Conservation (phyloP, 2,797 vertebrate genomes). For the Chelon labrosus region DNA sequence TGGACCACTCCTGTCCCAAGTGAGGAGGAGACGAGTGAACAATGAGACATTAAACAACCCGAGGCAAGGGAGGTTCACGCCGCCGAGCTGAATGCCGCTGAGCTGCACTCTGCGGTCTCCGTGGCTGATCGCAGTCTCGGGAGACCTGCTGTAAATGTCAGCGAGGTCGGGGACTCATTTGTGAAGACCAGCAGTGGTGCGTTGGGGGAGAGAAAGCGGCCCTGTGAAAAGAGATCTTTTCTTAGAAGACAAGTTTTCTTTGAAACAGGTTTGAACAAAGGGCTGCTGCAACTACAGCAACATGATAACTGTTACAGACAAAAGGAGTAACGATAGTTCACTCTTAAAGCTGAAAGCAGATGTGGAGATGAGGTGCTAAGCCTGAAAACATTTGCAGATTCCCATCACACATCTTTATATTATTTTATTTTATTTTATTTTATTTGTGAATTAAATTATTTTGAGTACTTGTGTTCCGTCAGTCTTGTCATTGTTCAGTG, state of each 20-base stretch:
- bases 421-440: slow-evolving; percentile 10
- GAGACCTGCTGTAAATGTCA: slow-evolving; percentile 22
- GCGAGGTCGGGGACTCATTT: slow-evolving; percentile 11
- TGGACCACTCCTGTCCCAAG: slow-evolving; percentile 34
- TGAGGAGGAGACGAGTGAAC: slow-evolving; percentile 30
- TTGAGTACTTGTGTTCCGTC: slow-evolving; percentile 53
- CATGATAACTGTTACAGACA: slow-evolving; percentile 9
- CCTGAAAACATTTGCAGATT: slow-evolving; percentile 44
- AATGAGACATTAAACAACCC: not conserved
- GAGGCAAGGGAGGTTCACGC: slow-evolving; percentile 17
- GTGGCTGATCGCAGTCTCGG: not conserved
- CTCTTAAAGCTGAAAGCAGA: slow-evolving; percentile 16
- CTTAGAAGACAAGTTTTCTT: slow-evolving; percentile 6
- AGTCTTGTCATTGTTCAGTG: slow-evolving; percentile 46
- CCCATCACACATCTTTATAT: slow-evolving; percentile 1
- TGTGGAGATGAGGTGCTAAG: slow-evolving; percentile 34
- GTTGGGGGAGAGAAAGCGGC: not conserved
- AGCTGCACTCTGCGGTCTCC: slow-evolving; percentile 19
- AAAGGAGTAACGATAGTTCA: not conserved
- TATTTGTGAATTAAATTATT: slow-evolving; percentile 37
- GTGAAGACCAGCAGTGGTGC: slow-evolving; percentile 3
- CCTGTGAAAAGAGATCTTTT: not conserved
- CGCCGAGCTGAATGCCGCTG: slow-evolving; percentile 30
- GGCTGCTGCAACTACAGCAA: slow-evolving; percentile 17
- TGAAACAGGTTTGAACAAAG: slow-evolving; percentile 4